These are phyloP conservation scores for Napeogenes sylphis DNA, from an alignment of 2,888 invertebrate genomes.

Conservation along the genomic window DNA sequence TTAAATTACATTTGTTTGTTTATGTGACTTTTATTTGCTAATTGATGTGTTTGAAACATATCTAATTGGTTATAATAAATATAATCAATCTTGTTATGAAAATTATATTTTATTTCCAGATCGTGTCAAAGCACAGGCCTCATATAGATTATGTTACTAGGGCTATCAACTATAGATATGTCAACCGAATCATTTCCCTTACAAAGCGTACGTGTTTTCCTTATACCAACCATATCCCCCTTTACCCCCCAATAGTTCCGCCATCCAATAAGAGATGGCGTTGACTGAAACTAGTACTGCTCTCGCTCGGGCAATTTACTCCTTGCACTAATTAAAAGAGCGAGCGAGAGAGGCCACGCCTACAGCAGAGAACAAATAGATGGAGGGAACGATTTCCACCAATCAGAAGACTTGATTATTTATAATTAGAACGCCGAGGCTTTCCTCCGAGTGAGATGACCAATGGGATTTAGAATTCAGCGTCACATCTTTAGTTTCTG, in stretches of 20 bases:
- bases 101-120: too few species aligned
- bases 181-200: slow-evolving; percentile 70
- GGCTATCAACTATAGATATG: slow-evolving; percentile 63
- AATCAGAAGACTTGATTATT: slow-evolving; percentile 75
- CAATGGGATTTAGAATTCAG: slow-evolving; percentile 70
- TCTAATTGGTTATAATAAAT: too few species aligned
- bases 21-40: slow-evolving; percentile 9
- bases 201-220: slow-evolving; percentile 74
- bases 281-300: slow-evolving; percentile 59
- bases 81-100: too few species aligned
- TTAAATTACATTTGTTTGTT: slow-evolving; percentile 52
- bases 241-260: slow-evolving; percentile 59
- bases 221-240: slow-evolving; percentile 73
- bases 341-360: slow-evolving; percentile 72
- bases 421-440: slow-evolving; percentile 75
- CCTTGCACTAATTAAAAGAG: slow-evolving; percentile 79
- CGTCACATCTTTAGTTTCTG: slow-evolving; percentile 47
- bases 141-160: slow-evolving; percentile 48
- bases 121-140: too few species aligned
- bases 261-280: slow-evolving; percentile 76
- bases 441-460: slow-evolving; percentile 70
- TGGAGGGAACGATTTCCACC: slow-evolving; percentile 65
- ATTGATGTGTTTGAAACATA: slow-evolving; percentile 7
- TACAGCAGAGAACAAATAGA: slow-evolving; percentile 72
- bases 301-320: slow-evolving; percentile 77